Evolutionary conservation across 1,140 invertebrate species (phyloP).

Genomic region (Aricia agestis): DNA sequence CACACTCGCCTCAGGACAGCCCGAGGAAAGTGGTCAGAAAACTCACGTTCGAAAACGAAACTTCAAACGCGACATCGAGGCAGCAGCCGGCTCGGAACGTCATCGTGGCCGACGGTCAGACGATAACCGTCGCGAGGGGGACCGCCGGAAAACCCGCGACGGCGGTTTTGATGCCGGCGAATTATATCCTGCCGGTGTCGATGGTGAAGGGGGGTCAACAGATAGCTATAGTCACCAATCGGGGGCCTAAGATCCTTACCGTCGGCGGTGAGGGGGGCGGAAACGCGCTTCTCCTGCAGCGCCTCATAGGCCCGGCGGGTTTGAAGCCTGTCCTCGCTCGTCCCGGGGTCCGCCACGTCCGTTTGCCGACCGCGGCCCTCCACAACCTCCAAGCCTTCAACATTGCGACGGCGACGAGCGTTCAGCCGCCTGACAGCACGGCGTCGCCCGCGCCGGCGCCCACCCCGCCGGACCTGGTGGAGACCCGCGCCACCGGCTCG

Average conservation of each 20-base stretch:
- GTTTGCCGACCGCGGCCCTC: conserved; percentile 66
- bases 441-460: conserved; percentile 41
- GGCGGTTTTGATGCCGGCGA: conserved; percentile 81
- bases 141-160: conserved; percentile 73
- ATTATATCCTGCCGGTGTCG: conserved; percentile 82
- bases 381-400: conserved; percentile 72
- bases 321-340: conserved; percentile 67
- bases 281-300: conserved; percentile 71
- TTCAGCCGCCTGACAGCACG: conserved; percentile 51
- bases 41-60: conserved; percentile 65
- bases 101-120: conserved; percentile 77
- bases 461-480: conserved; percentile 51
- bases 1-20: conserved; percentile 71
- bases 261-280: conserved; percentile 72
- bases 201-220: conserved; percentile 83
- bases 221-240: conserved; percentile 82
- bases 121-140: conserved; percentile 68
- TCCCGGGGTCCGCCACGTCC: conserved; percentile 67
- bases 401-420: conserved; percentile 44
- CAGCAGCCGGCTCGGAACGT: conserved; percentile 72
- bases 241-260: conserved; percentile 80
- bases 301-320: conserved; percentile 67
- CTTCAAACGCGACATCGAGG: conserved; percentile 39
- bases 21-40: conserved; percentile 68
- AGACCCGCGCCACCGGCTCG: conserved; percentile 48